Evolutionary conservation across 2,113 vertebrate species (phyloP).

Genomic region (Centropus unirufus): DNA sequence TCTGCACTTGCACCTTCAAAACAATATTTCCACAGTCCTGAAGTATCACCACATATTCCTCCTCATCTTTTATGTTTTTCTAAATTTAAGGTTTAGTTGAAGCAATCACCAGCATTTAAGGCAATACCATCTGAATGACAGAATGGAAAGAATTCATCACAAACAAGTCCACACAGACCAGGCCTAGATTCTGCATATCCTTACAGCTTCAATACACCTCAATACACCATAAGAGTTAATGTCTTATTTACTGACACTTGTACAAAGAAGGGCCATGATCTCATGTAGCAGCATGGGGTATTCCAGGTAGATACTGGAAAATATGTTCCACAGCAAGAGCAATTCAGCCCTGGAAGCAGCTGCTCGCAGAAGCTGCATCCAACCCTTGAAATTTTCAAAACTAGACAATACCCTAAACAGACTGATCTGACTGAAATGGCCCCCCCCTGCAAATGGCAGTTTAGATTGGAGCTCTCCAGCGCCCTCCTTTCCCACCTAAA

Average conservation of each 20-base stretch:
- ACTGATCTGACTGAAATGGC: background rate
- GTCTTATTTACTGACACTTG: background rate
- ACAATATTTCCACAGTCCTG: background rate
- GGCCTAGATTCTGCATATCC: background rate
- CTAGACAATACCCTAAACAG: background rate
- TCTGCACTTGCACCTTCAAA: background rate
- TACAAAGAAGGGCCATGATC: background rate
- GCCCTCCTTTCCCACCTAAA: background rate
- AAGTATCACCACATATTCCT: background rate
- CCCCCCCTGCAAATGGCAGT: rapidly evolving
- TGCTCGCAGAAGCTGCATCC: background rate
- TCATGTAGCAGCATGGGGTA: background rate
- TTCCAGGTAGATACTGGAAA: background rate
- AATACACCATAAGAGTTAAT: background rate
- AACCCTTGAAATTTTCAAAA: background rate
- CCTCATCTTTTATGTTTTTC: background rate
- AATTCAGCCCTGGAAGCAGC: rapidly evolving
- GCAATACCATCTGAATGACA: background rate
- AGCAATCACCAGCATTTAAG: background rate
- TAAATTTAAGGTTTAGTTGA: background rate
- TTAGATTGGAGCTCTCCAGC: background rate
- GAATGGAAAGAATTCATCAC: background rate
- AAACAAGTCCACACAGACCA: background rate
- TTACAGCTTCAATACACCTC: background rate
- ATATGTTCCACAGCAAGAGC: background rate